Percentiles rank a stretch among this genome's conserved stretches.
Evolutionary conservation across 2,797 vertebrate species (phyloP).

Genomic region (Acomys russatus): DNA sequence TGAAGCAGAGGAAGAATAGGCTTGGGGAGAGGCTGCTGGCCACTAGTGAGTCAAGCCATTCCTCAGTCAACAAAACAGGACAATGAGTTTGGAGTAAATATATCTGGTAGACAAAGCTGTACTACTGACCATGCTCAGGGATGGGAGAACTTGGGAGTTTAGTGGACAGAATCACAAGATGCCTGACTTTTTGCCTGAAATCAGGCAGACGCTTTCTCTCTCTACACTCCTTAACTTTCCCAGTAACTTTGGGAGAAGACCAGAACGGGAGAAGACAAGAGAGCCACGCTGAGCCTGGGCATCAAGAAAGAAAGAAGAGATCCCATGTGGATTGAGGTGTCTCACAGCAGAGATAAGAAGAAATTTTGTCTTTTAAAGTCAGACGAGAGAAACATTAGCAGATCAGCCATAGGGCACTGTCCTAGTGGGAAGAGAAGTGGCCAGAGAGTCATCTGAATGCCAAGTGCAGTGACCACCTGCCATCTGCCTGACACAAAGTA

Average conservation of each 20-base stretch:
- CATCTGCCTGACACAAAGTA: not conserved
- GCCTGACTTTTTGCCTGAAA: not conserved
- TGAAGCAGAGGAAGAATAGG: too few relatives aligned
- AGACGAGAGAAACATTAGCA: not conserved
- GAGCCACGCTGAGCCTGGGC: not conserved
- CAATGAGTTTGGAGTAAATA: not conserved
- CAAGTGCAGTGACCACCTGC: not conserved
- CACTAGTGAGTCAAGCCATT: not conserved
- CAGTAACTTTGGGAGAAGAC: not conserved
- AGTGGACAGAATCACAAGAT: not conserved
- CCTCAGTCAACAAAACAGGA: not conserved
- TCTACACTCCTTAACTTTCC: not conserved
- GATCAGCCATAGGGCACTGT: not conserved
- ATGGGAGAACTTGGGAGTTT: not conserved
- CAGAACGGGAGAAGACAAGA: not conserved
- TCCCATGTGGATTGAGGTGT: not conserved
- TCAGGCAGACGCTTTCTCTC: not conserved
- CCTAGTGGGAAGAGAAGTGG: not conserved
- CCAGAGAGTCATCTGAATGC: not conserved
- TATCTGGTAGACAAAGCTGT: not conserved
- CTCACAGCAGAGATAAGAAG: not conserved
- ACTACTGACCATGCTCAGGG: not conserved
- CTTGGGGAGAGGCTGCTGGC: not conserved
- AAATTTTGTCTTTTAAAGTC: conserved; percentile 4
- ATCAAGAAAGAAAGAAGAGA: not conserved